Conservation (phyloP, 2,113 vertebrate genomes). For the Megalops atlanticus region DNA sequence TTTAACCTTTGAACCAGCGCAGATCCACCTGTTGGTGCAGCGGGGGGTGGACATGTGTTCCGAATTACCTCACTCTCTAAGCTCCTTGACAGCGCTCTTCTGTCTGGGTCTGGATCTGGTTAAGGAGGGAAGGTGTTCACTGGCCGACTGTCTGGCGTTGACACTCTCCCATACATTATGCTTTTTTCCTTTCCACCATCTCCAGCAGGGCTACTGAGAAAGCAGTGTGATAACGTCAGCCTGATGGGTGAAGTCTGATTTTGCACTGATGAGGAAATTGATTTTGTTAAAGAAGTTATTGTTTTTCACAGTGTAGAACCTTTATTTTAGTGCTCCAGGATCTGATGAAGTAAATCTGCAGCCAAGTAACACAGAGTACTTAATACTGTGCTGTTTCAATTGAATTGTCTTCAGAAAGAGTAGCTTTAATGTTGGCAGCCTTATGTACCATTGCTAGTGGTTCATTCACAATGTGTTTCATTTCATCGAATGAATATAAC, state of each 20-base stretch:
- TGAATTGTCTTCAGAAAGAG: neutral
- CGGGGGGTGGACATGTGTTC: constrained; percentile 26
- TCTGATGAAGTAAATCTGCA: neutral
- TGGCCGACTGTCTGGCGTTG: neutral
- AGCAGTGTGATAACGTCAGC: neutral
- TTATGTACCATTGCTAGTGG: neutral
- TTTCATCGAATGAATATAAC: too few relatives aligned
- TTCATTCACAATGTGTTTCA: neutral
- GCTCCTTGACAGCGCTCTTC: neutral
- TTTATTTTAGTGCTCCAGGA: neutral
- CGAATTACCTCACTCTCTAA: constrained; percentile 20
- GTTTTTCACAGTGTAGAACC: too few relatives aligned
- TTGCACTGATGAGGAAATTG: neutral
- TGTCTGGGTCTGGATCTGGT: neutral
- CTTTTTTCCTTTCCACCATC: neutral
- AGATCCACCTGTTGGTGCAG: constrained; percentile 29
- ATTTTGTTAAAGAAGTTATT: too few relatives aligned
- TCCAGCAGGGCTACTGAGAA: neutral
- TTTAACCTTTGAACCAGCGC: neutral
- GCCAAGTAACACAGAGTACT: neutral
- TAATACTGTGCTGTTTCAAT: neutral
- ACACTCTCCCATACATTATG: neutral
- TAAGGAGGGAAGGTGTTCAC: neutral
- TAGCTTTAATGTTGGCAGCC: neutral
- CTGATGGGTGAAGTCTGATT: neutral